Conservation (phyloP, 2,113 vertebrate species). For the Bubo blakistoni region DNA sequence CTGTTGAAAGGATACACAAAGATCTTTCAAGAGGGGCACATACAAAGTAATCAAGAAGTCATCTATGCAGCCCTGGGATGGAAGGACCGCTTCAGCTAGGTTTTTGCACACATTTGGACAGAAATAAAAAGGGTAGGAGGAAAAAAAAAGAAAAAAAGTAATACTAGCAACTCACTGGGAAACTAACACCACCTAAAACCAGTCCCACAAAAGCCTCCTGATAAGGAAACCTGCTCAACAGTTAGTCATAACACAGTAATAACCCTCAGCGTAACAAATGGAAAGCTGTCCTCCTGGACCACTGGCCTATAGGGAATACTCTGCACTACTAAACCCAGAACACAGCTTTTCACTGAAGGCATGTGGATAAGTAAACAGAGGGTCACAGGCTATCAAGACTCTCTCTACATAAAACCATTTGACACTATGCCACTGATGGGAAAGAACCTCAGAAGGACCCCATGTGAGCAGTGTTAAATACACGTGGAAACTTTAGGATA, state of each 20-base stretch:
- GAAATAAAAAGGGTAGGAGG: not conserved
- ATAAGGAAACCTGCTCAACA: not conserved
- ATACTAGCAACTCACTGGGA: not conserved
- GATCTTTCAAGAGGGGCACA: not conserved
- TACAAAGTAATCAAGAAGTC: not conserved
- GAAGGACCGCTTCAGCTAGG: not conserved
- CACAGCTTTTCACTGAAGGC: not conserved
- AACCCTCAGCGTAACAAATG: not conserved
- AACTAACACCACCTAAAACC: not conserved
- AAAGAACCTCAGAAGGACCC: not conserved
- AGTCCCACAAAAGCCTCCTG: not conserved
- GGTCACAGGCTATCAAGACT: not conserved
- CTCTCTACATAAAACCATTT: not conserved
- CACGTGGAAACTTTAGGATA: not conserved
- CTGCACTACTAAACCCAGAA: not conserved
- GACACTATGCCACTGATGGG: fast-evolving
- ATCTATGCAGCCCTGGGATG: not conserved
- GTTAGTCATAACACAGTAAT: not conserved
- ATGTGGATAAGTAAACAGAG: not conserved
- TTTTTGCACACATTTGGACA: not conserved
- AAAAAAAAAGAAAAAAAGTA: not conserved
- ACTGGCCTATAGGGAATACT: not conserved
- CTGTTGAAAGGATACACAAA: not conserved
- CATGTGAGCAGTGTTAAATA: not conserved
- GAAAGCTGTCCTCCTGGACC: not conserved